These are phyloP conservation scores for Spinus pinus DNA, from an alignment of 2,797 vertebrate species.

Conservation along the genomic window DNA sequence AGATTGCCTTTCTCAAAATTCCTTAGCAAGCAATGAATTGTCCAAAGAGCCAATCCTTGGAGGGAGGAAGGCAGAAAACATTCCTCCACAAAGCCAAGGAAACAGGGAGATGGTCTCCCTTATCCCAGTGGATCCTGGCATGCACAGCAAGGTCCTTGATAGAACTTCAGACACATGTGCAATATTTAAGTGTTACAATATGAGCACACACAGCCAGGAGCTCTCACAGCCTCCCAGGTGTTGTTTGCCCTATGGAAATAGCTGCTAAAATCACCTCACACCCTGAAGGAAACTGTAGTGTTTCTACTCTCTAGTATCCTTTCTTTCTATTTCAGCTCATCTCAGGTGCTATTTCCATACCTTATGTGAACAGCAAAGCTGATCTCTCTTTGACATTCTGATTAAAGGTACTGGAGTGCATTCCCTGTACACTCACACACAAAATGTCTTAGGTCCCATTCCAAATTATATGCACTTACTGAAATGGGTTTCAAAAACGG, in stretches of 20 bases:
- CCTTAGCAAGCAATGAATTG: background rate
- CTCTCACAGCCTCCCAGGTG: background rate
- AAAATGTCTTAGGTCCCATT: slow-evolving; percentile 49
- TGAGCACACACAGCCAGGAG: background rate
- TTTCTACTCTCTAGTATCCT: background rate
- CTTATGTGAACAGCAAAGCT: slow-evolving; percentile 1
- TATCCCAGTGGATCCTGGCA: background rate
- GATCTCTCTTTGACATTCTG: slow-evolving; percentile 35
- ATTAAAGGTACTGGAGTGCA: slow-evolving; percentile 34
- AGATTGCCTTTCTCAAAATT: background rate
- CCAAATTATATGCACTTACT: slow-evolving; percentile 67
- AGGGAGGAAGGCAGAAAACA: background rate
- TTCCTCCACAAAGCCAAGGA: background rate
- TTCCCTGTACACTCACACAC: slow-evolving; percentile 31
- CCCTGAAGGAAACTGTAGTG: background rate
- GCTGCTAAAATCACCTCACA: background rate
- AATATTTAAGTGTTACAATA: background rate
- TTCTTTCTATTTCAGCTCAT: slow-evolving; percentile 42
- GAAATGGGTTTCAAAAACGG: slow-evolving; percentile 67
- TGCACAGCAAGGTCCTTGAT: background rate
- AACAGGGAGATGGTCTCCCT: background rate
- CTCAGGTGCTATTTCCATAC: background rate
- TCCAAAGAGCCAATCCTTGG: background rate
- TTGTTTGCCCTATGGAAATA: background rate
- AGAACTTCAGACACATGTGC: background rate